Percentiles rank a stretch among this genome's conserved stretches.
Conservation (phyloP, 1,140 invertebrate genomes). For the Aphis gossypii region DNA sequence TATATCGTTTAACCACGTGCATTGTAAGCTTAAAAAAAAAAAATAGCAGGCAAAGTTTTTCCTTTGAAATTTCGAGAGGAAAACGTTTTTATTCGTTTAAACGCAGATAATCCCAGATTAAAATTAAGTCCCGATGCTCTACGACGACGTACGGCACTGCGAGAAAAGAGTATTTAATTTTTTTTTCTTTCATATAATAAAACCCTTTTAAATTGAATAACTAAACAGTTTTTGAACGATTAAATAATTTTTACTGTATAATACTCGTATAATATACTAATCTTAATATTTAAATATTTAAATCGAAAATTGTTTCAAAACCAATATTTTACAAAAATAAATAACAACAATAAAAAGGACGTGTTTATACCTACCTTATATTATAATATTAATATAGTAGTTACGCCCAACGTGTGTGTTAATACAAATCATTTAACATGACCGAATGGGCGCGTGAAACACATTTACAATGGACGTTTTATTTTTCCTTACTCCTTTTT, state of each 20-base stretch:
- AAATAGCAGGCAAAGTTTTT: background rate
- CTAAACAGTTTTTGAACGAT: background rate
- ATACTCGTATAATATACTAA: background rate
- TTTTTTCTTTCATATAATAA: background rate
- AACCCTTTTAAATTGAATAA: conserved; percentile 1
- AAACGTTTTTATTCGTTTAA: background rate
- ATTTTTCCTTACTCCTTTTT: background rate
- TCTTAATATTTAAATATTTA: background rate
- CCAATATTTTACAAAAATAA: background rate
- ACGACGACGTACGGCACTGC: no score
- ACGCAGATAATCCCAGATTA: background rate
- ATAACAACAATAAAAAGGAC: background rate
- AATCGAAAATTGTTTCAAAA: background rate
- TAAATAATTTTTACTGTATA: background rate
- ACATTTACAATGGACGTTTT: background rate
- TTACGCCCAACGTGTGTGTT: background rate
- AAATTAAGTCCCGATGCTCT: background rate
- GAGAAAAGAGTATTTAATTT: background rate
- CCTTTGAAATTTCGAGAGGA: background rate
- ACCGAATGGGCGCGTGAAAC: background rate
- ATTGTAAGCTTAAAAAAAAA: background rate
- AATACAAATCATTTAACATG: conserved; percentile 6
- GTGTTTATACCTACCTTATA: background rate
- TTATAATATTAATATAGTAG: background rate
- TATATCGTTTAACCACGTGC: background rate